Evolutionary conservation across 2,113 vertebrate species (phyloP).

Genomic region (Salvator merianae): DNA sequence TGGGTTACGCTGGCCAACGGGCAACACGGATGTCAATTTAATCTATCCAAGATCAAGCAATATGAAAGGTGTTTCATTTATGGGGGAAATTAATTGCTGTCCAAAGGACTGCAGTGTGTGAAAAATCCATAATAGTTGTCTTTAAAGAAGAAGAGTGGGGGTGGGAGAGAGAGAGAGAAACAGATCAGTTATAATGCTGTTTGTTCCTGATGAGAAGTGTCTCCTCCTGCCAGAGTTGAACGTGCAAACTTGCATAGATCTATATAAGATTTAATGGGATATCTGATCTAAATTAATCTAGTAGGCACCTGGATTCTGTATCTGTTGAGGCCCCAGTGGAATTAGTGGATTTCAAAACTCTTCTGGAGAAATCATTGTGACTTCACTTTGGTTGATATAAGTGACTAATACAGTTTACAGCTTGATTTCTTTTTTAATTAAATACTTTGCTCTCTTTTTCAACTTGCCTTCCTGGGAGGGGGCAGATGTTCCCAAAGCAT

Average conservation of each 20-base stretch:
- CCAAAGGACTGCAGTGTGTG: constrained; percentile 62
- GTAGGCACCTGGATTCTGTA: neutral
- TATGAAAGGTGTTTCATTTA: constrained; percentile 76
- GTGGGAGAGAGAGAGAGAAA: too few relatives aligned
- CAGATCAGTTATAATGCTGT: constrained; percentile 1
- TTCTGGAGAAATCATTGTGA: neutral
- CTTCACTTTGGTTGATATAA: neutral
- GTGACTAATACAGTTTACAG: neutral
- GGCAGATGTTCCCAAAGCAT: too few relatives aligned
- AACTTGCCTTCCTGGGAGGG: too few relatives aligned
- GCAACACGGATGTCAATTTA: constrained; percentile 63
- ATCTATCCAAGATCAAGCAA: constrained; percentile 70
- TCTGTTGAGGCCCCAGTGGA: neutral
- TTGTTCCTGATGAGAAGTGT: neutral
- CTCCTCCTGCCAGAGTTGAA: neutral
- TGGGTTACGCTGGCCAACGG: constrained; percentile 57
- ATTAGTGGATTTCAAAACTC: neutral
- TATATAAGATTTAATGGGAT: constrained; percentile 4
- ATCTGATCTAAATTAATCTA: neutral
- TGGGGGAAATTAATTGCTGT: constrained; percentile 72
- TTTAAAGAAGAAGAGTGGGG: constrained; percentile 1
- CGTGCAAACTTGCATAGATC: constrained; percentile 18
- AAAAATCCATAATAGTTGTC: constrained; percentile 55
- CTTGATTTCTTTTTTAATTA: too few relatives aligned
- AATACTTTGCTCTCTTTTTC: too few relatives aligned